Base-by-base conservation (phyloP, 2,888 invertebrate genomes). In the Perithous albicinctus region DNA sequence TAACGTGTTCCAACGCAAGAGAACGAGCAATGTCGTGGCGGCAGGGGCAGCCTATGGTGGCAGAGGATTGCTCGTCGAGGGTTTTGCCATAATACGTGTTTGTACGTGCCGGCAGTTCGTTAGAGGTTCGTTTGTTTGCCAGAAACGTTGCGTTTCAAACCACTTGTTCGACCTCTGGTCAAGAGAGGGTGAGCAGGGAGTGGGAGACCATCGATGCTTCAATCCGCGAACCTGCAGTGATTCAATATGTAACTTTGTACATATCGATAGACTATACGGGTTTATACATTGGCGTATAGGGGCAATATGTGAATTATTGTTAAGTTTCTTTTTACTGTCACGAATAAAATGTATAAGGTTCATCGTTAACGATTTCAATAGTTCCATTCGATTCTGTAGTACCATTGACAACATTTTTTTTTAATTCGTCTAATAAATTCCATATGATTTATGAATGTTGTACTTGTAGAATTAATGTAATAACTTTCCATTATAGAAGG, bases 111-210 rank as follows among this genome's bases (percentile, higher is more conserved):
- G 84, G 83, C 87, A 89, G 90, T 91, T 90, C 89, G 90, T 90
- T 90, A 90, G 89, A 85, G 88, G 86, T 83, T 86, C 90, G 89
- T 89, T 91, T 89, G 90, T 91, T 91, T 90, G 89, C 87, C 84
- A 86, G 61, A 83, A 80, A 83, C 83, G 84, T 87, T 86, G 73
- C 80, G 43, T 73, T 73, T 77, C 67, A 48, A 51, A 15, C 67
- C 84, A 78, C 84, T 77, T 79, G 79, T 86, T 82, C 80, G 80
- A 81, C 80, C 85, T 70, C 84, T 79, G 82, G 84, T 81, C 85
- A 79, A 80, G n/a, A 15, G 29, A n/a, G 12, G 29, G 26, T 0
- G 54, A 20, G 56, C 29, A 32, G 1, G 4, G 23, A 1, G 26
- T 4, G 26, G 26, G 23, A 12, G 26, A 4, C 56, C 69, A 59